phyloP scores from a whole-genome alignment of 2,113 vertebrate species.

The Tiliqua scincoides region DNA sequence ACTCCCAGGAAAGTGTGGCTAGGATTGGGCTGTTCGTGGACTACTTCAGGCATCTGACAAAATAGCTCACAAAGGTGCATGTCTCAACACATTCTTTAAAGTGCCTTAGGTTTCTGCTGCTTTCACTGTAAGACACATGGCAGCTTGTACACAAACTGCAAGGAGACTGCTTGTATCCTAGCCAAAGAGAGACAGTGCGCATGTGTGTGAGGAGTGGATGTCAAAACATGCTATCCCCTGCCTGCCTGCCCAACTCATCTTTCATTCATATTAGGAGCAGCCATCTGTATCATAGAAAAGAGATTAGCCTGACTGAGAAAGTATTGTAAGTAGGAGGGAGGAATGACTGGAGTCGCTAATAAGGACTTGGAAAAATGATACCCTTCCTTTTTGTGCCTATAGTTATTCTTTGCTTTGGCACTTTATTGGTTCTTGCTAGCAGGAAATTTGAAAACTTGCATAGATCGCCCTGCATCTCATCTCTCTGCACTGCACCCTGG shows the following conservation, averaged over 20 bases:
- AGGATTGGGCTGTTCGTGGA: too few species aligned
- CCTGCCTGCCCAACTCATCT: neutral
- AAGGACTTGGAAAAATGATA: neutral
- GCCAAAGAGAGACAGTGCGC: too few species aligned
- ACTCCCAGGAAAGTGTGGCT: too few species aligned
- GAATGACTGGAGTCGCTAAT: neutral
- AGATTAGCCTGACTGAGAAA: neutral
- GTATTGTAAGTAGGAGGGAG: neutral
- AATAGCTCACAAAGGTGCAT: neutral
- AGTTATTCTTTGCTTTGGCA: neutral
- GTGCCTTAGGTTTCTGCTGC: too few species aligned
- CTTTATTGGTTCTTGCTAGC: constrained; percentile 1
- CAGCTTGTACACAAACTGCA: too few species aligned
- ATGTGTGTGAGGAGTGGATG: neutral
- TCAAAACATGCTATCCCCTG: neutral
- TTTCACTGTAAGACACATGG: too few species aligned
- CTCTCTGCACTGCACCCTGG: neutral
- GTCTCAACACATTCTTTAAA: neutral
- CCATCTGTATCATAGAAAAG: fast-evolving
- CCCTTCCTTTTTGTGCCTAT: neutral
- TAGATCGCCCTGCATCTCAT: neutral
- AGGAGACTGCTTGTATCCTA: too few species aligned
- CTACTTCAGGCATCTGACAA: neutral
- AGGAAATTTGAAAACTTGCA: constrained; percentile 13
- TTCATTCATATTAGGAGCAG: neutral